phyloP scores from a whole-genome alignment of 2,888 invertebrate genomes.

The Diabrotica balteata region DNA sequence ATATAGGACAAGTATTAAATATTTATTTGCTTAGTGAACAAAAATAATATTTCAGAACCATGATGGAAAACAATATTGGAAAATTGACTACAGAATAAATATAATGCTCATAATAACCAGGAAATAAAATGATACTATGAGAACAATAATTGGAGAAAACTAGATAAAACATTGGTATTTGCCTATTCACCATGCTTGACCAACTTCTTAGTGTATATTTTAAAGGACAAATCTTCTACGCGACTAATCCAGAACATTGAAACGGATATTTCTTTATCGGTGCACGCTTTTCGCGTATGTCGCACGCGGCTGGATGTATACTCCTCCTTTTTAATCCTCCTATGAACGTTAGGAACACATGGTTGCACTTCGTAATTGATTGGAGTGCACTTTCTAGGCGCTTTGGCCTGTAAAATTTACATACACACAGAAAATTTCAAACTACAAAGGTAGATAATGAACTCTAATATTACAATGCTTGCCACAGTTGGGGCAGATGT shows the following conservation, averaged over 20 bases:
- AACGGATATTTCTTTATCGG: slow-evolving; percentile 36
- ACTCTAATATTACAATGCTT: slow-evolving; percentile 4
- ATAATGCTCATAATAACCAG: too few relatives aligned
- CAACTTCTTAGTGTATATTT: too few relatives aligned
- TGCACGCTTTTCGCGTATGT: slow-evolving; percentile 40
- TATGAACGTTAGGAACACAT: slow-evolving; percentile 47
- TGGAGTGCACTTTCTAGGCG: slow-evolving; percentile 26
- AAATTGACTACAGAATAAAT: too few relatives aligned
- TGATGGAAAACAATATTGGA: too few relatives aligned
- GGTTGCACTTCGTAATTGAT: slow-evolving; percentile 47
- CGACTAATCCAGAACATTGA: slow-evolving; percentile 20
- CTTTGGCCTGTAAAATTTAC: slow-evolving; percentile 15
- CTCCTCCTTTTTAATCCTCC: slow-evolving; percentile 48
- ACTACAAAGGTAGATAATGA: slow-evolving; percentile 18
- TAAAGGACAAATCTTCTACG: neutral
- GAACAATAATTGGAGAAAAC: too few relatives aligned
- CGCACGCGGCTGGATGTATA: slow-evolving; percentile 46
- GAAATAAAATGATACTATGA: too few relatives aligned
- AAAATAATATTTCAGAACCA: too few relatives aligned
- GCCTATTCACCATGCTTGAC: too few relatives aligned
- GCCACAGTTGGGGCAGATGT: too few relatives aligned
- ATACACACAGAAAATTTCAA: slow-evolving; percentile 17
- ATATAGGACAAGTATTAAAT: too few relatives aligned
- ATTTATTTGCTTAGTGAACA: too few relatives aligned
- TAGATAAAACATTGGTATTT: too few relatives aligned